Conservation (phyloP, 2,797 vertebrate species). For the Tinamus major region DNA sequence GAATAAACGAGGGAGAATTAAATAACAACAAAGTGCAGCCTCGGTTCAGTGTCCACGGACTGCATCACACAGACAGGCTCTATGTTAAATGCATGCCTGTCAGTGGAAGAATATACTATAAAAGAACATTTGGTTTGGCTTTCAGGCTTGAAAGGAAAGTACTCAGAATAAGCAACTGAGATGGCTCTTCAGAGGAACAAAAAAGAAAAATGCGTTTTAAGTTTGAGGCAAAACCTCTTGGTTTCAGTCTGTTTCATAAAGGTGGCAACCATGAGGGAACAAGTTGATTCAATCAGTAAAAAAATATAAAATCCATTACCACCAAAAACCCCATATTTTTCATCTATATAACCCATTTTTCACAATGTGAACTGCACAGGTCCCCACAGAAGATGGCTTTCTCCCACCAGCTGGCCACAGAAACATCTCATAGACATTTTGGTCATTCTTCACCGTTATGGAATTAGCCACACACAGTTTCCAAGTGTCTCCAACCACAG, state of each 20-base stretch:
- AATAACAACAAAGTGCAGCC: background rate
- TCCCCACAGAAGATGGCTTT: background rate
- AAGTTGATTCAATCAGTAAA: background rate
- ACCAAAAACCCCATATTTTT: background rate
- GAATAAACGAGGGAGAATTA: slow-evolving; percentile 33
- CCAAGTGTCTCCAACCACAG: background rate
- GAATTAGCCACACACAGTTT: background rate
- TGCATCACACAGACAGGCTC: background rate
- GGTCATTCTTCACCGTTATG: background rate
- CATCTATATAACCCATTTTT: background rate
- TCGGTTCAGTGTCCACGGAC: background rate
- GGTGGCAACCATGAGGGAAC: background rate
- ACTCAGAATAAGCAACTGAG: background rate
- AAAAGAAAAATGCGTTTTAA: fast-evolving
- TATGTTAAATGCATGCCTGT: fast-evolving
- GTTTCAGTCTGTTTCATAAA: background rate
- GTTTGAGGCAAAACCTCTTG: background rate
- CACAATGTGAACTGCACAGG: background rate
- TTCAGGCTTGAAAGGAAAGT: background rate
- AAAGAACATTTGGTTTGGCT: background rate
- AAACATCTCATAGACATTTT: background rate
- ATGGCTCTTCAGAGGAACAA: background rate
- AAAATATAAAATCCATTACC: background rate
- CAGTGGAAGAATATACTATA: background rate
- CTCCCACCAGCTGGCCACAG: background rate